Evolutionary conservation across 2,888 invertebrate species (phyloP), one percentile per base, ranked within the genome.

Genomic region (Blastobasis lacticolella): DNA sequence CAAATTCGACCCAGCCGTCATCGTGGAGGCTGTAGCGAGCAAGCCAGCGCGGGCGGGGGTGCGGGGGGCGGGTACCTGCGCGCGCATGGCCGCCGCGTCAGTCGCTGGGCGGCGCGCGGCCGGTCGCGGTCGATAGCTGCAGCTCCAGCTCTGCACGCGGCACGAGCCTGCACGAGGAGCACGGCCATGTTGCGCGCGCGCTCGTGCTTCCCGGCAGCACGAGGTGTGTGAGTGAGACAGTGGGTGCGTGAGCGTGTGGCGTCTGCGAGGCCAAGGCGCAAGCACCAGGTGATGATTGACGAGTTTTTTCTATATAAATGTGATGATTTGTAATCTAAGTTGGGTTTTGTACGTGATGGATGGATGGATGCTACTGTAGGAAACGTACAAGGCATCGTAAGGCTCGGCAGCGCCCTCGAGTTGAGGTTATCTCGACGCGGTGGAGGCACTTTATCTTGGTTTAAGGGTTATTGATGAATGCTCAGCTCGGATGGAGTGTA

Each of bases 61-160:
- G 62, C 63, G 62, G 68, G 69, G 68, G 70, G 68, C 67, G 63
- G 70, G 73, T 71, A 60, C 65, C 38, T 78, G 87, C 86, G 87
- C 85, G 86, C 86, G 85, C 85, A 85, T 50, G 57, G 73, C 49
- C 71, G 74, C 57, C 75, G 74, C 79, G 78, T 78, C 85, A 81
- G 81, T 80, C 81, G 79, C 78, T 73, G 71, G 77, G 77, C 75
- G 80, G 78, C 80, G 78, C 74, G 78, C 78, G 78, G 73, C 78
- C 85, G 80, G 81, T 69, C 75, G 75, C 79, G 86, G 86, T 86
- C 86, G 86, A 86, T 86, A 85, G 78, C 74, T 71, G 75, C 74
- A 23, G 23, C 23, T 23, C 23, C 23, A 23, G 23, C 23, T 23
- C 23, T 23, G 23, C 23, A 67, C 69, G 73, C 69, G 67, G 68